These are phyloP conservation scores for Ophion costatus DNA, from an alignment of 2,888 invertebrate genomes.

Conservation along the genomic window DNA sequence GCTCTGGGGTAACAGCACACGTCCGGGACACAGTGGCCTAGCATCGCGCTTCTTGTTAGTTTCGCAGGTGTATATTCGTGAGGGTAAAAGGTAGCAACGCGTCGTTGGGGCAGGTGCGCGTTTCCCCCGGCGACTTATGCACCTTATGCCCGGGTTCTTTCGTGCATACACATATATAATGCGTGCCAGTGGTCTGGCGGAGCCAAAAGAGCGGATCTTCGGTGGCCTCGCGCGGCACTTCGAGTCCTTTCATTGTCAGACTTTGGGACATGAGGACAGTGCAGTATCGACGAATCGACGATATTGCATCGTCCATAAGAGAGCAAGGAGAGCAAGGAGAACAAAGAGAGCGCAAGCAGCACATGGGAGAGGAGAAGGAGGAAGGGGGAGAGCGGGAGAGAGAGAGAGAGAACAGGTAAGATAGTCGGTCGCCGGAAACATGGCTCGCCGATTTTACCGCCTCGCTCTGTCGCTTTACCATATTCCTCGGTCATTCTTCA, in stretches of 20 bases:
- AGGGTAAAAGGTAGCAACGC: slow-evolving; percentile 42
- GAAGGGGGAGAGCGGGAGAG: not conserved
- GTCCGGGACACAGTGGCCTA: slow-evolving; percentile 14
- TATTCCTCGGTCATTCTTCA: slow-evolving; percentile 67
- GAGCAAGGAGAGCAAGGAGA: not conserved
- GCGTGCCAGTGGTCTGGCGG: not conserved
- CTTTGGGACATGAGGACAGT: too few relatives aligned
- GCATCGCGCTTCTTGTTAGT: slow-evolving; percentile 48
- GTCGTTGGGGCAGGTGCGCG: slow-evolving; percentile 60
- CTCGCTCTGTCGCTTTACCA: slow-evolving; percentile 80
- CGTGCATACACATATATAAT: not conserved
- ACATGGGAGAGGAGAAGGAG: not conserved
- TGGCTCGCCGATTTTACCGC: slow-evolving; percentile 79
- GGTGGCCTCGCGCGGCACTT: too few relatives aligned
- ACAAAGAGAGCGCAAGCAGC: not conserved
- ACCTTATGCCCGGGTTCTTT: slow-evolving; percentile 4
- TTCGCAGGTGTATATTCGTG: slow-evolving; percentile 63
- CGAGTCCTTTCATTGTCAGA: too few relatives aligned
- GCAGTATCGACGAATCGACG: too few relatives aligned
- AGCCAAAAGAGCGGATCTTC: slow-evolving; percentile 8
- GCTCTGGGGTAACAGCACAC: slow-evolving; percentile 39
- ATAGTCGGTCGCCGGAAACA: slow-evolving; percentile 77
- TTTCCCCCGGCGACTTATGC: slow-evolving; percentile 29
- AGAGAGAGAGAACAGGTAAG: not conserved
- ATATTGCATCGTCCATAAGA: too few relatives aligned